Evolutionary conservation across 2,113 vertebrate species (phyloP).

Genomic region (human): DNA sequence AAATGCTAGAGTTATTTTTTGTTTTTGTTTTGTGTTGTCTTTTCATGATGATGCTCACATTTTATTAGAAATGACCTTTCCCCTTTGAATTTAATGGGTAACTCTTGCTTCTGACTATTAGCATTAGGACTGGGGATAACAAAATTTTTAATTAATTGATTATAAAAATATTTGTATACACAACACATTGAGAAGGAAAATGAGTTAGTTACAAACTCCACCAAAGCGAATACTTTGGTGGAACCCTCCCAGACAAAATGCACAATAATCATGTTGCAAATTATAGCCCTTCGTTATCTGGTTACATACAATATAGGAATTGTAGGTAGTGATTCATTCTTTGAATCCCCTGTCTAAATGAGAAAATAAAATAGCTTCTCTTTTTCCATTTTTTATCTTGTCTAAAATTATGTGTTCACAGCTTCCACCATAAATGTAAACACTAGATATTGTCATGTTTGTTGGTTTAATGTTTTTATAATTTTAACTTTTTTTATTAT

Average conservation of each 20-base stretch:
- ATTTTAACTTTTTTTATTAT: neutral
- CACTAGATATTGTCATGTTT: neutral
- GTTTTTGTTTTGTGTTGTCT: neutral
- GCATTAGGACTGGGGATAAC: neutral
- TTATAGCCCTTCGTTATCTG: neutral
- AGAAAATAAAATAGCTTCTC: neutral
- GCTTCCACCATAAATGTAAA: neutral
- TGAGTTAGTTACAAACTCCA: neutral
- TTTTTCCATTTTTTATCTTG: neutral
- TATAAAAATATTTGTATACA: neutral
- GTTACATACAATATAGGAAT: neutral
- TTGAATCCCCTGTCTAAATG: neutral
- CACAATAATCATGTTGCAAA: neutral
- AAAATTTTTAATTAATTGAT: neutral
- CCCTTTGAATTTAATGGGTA: neutral
- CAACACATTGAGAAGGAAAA: neutral
- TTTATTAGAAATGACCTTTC: neutral
- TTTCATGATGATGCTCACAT: neutral
- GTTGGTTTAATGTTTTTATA: neutral
- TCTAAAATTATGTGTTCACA: neutral
- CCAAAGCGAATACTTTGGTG: neutral
- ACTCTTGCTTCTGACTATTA: neutral
- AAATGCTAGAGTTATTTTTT: neutral
- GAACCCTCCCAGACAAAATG: neutral
- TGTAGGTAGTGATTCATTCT: neutral